These are phyloP conservation scores for Salvelinus alpinus DNA, from an alignment of 2,113 vertebrate genomes.

Conservation along the genomic window DNA sequence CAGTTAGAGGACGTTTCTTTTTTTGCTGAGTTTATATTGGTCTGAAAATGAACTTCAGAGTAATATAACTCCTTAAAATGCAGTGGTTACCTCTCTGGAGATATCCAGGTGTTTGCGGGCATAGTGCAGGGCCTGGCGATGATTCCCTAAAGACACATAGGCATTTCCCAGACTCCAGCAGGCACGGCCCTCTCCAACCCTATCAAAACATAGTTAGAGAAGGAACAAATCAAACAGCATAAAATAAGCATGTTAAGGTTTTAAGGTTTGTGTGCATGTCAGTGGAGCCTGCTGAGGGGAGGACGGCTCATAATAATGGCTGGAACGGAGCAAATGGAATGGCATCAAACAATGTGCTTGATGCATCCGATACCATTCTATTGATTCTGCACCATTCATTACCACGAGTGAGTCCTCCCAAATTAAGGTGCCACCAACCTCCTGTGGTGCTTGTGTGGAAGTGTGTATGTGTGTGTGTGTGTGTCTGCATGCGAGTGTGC, in stretches of 20 bases:
- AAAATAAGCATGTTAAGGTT: too few species aligned
- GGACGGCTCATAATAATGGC: too few species aligned
- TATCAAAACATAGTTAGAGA: conserved; percentile 43
- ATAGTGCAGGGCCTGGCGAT: conserved; percentile 87
- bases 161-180: conserved; percentile 97
- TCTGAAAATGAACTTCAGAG: neutral
- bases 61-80: neutral
- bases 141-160: conserved; percentile 88
- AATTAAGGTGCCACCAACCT: too few species aligned
- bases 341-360: too few species aligned
- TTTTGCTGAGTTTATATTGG: neutral
- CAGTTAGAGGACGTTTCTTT: too few species aligned
- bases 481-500: neutral
- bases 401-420: too few species aligned
- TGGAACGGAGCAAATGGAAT: too few species aligned
- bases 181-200: conserved; percentile 94
- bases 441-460: neutral
- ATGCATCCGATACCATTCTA: too few species aligned
- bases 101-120: conserved; percentile 91
- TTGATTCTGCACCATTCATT: too few species aligned
- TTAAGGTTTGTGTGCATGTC: neutral
- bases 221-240: neutral
- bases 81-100: conserved; percentile 83
- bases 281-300: neutral
- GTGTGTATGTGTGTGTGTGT: neutral